Percentiles rank a stretch among this genome's conserved stretches.
Conservation (phyloP, 1,140 invertebrate genomes). For the Anthonomus grandis region DNA sequence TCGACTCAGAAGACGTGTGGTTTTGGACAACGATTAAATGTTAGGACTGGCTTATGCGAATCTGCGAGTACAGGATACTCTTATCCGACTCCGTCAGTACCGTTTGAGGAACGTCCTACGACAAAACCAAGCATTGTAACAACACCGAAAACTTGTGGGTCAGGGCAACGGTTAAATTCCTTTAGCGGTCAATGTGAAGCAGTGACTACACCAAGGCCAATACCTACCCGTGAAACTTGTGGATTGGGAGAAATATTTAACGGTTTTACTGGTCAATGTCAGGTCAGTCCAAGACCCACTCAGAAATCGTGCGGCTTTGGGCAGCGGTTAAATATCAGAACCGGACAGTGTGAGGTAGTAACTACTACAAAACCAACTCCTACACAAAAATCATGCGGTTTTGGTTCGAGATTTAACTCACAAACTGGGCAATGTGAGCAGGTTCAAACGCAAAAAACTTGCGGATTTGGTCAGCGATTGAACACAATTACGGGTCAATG, state of each 20-base stretch:
- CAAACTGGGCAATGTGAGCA: background rate
- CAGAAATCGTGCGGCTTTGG: constrained; percentile 3
- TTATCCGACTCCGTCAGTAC: constrained; percentile 15
- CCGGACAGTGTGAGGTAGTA: constrained; percentile 15
- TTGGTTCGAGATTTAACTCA: background rate
- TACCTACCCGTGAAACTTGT: too few relatives aligned
- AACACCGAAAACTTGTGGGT: background rate
- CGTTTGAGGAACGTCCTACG: constrained; percentile 12
- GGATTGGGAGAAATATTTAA: constrained; percentile 11
- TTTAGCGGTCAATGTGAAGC: constrained; percentile 10
- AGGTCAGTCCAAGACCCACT: constrained; percentile 1
- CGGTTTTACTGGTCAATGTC: background rate
- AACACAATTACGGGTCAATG: constrained; percentile 2
- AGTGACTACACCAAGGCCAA: too few relatives aligned
- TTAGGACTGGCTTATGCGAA: constrained; percentile 1
- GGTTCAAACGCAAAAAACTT: background rate
- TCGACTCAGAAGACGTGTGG: constrained; percentile 3
- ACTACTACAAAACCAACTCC: background rate
- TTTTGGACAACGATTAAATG: constrained; percentile 1
- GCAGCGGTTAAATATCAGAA: constrained; percentile 3
- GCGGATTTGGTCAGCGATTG: constrained; percentile 1
- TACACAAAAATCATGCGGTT: background rate
- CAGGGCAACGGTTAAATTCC: constrained; percentile 3
- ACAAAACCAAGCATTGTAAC: background rate
- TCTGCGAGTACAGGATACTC: background rate